A percentile compares a stretch with the other conserved stretches of the same genome.
phyloP scores from a whole-genome alignment of 2,888 invertebrate species.

The Bugula neritina region DNA sequence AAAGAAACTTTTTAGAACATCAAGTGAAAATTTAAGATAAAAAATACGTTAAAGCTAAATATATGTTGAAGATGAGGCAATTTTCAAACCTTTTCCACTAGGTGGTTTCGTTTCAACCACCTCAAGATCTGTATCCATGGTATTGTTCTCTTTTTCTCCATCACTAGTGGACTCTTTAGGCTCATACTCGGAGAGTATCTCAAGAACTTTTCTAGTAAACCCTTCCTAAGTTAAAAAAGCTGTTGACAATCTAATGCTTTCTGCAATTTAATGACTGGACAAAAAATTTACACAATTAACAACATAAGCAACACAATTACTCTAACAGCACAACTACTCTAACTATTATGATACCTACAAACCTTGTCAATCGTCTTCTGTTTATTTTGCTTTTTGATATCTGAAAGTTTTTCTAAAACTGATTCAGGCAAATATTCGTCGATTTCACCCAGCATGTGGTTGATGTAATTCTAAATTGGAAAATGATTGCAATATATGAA shows the following conservation, averaged over 20 bases:
- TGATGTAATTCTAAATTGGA: conserved; percentile 11
- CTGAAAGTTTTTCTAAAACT: conserved; percentile 4
- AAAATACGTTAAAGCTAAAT: too few species aligned
- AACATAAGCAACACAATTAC: too few species aligned
- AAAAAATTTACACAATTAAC: too few species aligned
- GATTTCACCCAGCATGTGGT: conserved; percentile 24
- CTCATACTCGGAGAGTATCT: conserved; percentile 7
- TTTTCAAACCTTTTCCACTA: not conserved
- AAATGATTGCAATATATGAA: not conserved
- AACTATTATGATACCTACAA: too few species aligned
- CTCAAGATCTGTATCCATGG: not conserved
- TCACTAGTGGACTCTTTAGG: conserved; percentile 9
- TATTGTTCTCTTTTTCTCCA: conserved; percentile 24
- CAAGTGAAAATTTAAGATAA: too few species aligned
- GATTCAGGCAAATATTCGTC: conserved; percentile 18
- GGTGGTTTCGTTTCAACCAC: too few species aligned
- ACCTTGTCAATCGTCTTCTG: conserved; percentile 20
- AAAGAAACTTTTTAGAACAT: too few species aligned
- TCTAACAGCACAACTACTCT: too few species aligned
- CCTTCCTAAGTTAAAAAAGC: not conserved
- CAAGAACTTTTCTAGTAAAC: not conserved
- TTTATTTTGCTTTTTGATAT: not conserved
- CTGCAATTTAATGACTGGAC: too few species aligned
- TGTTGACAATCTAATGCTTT: too few species aligned
- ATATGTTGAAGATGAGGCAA: too few species aligned